A percentile compares a stretch with the other conserved stretches of the same genome.
These are phyloP conservation scores for Drosophila orena DNA, from an alignment of 1,140 invertebrate genomes.

Conservation along the genomic window DNA sequence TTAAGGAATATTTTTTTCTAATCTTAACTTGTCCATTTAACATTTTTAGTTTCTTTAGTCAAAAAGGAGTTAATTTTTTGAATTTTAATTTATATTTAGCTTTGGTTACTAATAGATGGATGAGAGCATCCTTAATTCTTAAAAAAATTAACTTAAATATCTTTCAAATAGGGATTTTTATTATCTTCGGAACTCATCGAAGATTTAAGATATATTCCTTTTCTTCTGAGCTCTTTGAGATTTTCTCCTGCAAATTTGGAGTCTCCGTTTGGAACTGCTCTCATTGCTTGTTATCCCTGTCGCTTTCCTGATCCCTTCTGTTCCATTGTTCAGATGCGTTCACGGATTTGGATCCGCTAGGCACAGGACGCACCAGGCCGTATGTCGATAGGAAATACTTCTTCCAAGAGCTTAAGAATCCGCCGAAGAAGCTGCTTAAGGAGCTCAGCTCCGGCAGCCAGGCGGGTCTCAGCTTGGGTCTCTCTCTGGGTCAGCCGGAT, in stretches of 20 bases:
- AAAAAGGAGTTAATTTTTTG: too few species aligned
- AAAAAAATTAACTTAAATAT: neutral
- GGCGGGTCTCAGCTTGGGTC: slow-evolving; percentile 47
- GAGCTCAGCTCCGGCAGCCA: slow-evolving; percentile 87
- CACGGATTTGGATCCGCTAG: slow-evolving; percentile 95
- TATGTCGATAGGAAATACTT: slow-evolving; percentile 98
- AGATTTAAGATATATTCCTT: neutral
- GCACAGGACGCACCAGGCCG: slow-evolving; percentile 94
- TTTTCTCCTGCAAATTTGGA: slow-evolving; percentile 1
- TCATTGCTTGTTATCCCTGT: slow-evolving; percentile 1
- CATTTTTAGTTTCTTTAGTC: neutral
- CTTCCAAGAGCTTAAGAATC: slow-evolving; percentile 96
- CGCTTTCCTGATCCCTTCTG: slow-evolving; percentile 17
- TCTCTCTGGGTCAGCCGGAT: slow-evolving; percentile 57
- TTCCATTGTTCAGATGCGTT: slow-evolving; percentile 90
- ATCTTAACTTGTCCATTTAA: too few species aligned
- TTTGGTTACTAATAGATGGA: too few species aligned
- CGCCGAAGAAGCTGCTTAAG: slow-evolving; percentile 95
- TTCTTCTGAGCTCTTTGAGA: slow-evolving; percentile 16
- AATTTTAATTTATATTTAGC: neutral
- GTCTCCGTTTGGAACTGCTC: neutral
- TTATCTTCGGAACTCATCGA: slow-evolving; percentile 1
- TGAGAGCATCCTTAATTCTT: too few species aligned
- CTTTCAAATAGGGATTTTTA: neutral
- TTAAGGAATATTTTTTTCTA: too few species aligned